A percentile compares a stretch with the other conserved stretches of the same genome.
Conservation (phyloP, 2,888 invertebrate species). For the Melinaea menophilus region DNA sequence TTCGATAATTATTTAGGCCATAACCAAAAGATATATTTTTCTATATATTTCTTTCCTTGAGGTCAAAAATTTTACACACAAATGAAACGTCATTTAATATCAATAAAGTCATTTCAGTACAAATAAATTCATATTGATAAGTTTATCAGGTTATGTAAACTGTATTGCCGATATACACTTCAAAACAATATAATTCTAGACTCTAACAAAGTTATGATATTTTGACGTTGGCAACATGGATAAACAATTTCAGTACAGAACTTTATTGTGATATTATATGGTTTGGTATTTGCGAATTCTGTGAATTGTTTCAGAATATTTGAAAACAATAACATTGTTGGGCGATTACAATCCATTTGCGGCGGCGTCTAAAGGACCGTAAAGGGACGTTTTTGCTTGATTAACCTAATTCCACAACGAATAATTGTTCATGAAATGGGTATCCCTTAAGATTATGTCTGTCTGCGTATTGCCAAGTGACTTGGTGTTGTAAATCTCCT, state of each 20-base stretch:
- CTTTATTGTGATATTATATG: background rate
- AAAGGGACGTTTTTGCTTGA: constrained; percentile 61
- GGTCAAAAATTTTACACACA: too few relatives aligned
- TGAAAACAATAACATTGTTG: constrained; percentile 65
- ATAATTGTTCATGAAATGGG: constrained; percentile 49
- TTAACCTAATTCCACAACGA: constrained; percentile 57
- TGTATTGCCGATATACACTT: constrained; percentile 10
- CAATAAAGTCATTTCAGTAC: too few relatives aligned
- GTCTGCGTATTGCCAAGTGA: constrained; percentile 12
- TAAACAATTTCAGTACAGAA: constrained; percentile 16
- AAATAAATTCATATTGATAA: too few relatives aligned
- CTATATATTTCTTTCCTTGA: too few relatives aligned
- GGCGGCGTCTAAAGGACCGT: constrained; percentile 53
- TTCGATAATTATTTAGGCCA: too few relatives aligned
- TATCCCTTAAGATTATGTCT: constrained; percentile 20
- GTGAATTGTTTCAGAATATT: constrained; percentile 35
- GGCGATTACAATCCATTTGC: constrained; percentile 54
- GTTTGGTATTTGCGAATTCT: constrained; percentile 8
- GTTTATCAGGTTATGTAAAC: background rate
- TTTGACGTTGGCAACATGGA: constrained; percentile 4
- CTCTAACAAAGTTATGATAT: background rate
- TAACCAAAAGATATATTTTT: too few relatives aligned
- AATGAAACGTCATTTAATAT: too few relatives aligned
- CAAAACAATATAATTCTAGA: background rate
- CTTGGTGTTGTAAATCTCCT: background rate